Evolutionary conservation across 2,888 invertebrate species (phyloP), one percentile per base, ranked within the genome.

Genomic region (Nematopogon swammerdamellus): DNA sequence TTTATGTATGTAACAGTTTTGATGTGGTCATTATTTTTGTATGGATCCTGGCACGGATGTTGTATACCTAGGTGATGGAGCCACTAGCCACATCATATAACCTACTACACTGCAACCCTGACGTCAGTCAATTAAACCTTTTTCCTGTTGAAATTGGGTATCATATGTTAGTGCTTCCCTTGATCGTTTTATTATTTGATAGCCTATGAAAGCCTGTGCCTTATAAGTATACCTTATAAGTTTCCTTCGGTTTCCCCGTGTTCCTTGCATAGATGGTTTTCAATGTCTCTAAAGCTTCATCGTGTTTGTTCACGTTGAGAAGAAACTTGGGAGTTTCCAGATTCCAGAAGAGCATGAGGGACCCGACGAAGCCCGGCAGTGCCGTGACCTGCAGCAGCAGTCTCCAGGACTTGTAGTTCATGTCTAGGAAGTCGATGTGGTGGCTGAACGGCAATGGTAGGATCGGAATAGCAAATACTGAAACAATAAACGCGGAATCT

Each of bases 261-360:
- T 80, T 80, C 29, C 58, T 57, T 3, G 66, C 64, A 47, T 77
- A 80, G 45, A 79, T 77, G 47, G 59, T 67, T 58, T 60, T 70
- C 52, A 80, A 53, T 1, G 72, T 72, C 0, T 62, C 46, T 20
- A 91, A 60, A 0, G 91, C 87, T 52, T 83, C 79, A 1, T 83
- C 80, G 1, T 53, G 72, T 58, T 63, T 77, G 73, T 86, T 68
- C 72, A 85, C 54, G 71, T 82, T 65, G n/a, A 86, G 74, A 44
- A 87, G 72, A 65, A 87, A 92, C 66, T 90, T 90, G 1, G 93
- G 92, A 58, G 89, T 92, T 65, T 93, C 92, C 3, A 91, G 87
- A 59, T 87, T 80, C 29, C 76, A 67, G 6, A 76, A 68, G 11
- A 87, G 70, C 11, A 85, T 73, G 3, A 82, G 56, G 0, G 87